Evolutionary conservation across 1,140 invertebrate genomes (phyloP), one percentile per base, ranked within the genome.

Genomic region (Aphaenogaster ashmeadi): DNA sequence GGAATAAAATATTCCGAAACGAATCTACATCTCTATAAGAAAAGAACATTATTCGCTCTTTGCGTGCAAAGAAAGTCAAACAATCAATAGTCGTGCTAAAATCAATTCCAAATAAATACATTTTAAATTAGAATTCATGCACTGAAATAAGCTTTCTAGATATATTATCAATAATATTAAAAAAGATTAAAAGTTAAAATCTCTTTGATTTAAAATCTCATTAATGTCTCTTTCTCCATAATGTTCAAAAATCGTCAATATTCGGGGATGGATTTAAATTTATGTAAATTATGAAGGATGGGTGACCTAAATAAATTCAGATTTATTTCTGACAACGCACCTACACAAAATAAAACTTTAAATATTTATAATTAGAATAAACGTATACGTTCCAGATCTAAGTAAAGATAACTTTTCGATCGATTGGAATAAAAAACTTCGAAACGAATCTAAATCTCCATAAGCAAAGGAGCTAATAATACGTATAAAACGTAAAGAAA

Each of bases 331-430:
- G 5, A 44, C 60, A 60, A 9, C 5, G 3, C 6, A 36, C 13
- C 0, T 36, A 15, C 13, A 15, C 8, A 6, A 8, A 4, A 36
- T 7, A 9, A 74, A 5, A 18, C n/a, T 18, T 33, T 18, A 18
- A 15, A 60, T 62, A 62, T n/a, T 60, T 18, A 54, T 38, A 56
- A 5, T 75, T 27, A 27, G n/a, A 75, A 38, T 27, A 36, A 74
- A 54, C 11, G 3, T 54, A 8, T 9, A 54, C 6, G 33, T 27
- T 27, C 27, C 27, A 27, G 27, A 27, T 27, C 27, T 27, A 27
- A 27, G 27, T 27, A 27, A 27, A 27, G 27, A 27, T 13, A 64
- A 11, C 15, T 36, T 38, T 8, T 66, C 4, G 44, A 21, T 33
- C 18, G 9, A 67, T 67, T 44, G 6, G 15, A 66, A 44, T 27